phyloP scores from a whole-genome alignment of 35 echinoderm and acorn worm species.

The Eucidaris tribuloides region DNA sequence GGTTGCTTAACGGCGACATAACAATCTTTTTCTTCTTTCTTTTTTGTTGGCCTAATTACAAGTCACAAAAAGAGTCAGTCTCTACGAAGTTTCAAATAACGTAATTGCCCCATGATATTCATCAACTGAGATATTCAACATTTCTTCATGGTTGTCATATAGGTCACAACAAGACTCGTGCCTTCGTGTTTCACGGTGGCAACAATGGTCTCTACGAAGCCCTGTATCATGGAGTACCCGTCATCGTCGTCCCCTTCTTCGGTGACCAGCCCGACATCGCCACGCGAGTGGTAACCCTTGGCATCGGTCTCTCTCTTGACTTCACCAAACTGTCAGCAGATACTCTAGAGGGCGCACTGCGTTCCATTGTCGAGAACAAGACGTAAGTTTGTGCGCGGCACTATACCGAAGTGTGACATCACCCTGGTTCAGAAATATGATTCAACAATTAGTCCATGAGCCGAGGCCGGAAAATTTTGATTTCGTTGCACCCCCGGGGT shows the following conservation, averaged over 20 bases:
- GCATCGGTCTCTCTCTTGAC: neutral
- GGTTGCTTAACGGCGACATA: too few species aligned
- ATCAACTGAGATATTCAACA: neutral
- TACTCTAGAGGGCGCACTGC: neutral
- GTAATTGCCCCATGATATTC: neutral
- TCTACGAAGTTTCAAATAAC: too few species aligned
- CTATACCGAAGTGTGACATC: too few species aligned
- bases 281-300: neutral
- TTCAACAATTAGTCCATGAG: too few species aligned
- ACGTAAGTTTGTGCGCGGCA: neutral
- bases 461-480: too few species aligned
- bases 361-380: neutral
- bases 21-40: too few species aligned
- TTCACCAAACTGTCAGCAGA: neutral
- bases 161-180: constrained; percentile 24
- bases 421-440: too few species aligned
- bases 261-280: constrained; percentile 6
- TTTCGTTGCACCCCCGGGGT: too few species aligned
- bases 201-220: constrained; percentile 35
- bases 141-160: neutral
- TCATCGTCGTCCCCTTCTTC: neutral
- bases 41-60: too few species aligned
- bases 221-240: constrained; percentile 21
- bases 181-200: constrained; percentile 17
- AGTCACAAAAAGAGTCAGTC: neutral